Conservation (phyloP, 2,113 vertebrate genomes). For the Percopsis transmontana region DNA sequence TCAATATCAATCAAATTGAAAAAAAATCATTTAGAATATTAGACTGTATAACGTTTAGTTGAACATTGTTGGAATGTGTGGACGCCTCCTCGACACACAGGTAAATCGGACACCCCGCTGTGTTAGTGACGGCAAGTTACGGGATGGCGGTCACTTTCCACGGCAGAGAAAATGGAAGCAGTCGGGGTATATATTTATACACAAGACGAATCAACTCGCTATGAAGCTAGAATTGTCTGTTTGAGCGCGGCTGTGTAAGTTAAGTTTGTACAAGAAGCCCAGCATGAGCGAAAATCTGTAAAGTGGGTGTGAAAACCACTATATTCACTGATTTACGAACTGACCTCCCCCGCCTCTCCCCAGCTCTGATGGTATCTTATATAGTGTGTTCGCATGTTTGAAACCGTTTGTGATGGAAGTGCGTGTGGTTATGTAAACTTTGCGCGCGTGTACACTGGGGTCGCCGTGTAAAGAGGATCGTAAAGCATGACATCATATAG, state of each 20-base stretch:
- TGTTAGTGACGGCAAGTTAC: constrained; percentile 56
- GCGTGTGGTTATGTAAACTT: not conserved
- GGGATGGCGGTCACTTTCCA: constrained; percentile 37
- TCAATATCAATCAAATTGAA: constrained; percentile 41
- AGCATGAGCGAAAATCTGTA: constrained; percentile 70
- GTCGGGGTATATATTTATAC: constrained; percentile 47
- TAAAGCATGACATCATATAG: not conserved
- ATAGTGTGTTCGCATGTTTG: not conserved
- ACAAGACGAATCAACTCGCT: constrained; percentile 60
- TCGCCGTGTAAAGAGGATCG: too few species aligned
- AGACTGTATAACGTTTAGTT: constrained; percentile 40
- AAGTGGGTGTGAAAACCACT: constrained; percentile 74
- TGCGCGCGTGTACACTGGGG: too few species aligned
- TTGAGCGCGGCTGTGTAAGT: not conserved
- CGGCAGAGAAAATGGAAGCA: constrained; percentile 68
- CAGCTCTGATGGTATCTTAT: constrained; percentile 39
- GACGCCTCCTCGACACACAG: constrained; percentile 9
- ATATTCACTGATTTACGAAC: constrained; percentile 61
- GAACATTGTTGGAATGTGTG: constrained; percentile 24
- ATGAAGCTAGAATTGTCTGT: constrained; percentile 19
- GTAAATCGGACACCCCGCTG: constrained; percentile 45
- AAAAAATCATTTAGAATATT: constrained; percentile 43
- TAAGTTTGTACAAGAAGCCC: constrained; percentile 23
- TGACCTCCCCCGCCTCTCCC: constrained; percentile 56
- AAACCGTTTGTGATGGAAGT: constrained; percentile 9